Percentiles rank a stretch among this genome's conserved stretches.
phyloP scores from a whole-genome alignment of 1,140 invertebrate genomes.

The Cherax quadricarinatus region DNA sequence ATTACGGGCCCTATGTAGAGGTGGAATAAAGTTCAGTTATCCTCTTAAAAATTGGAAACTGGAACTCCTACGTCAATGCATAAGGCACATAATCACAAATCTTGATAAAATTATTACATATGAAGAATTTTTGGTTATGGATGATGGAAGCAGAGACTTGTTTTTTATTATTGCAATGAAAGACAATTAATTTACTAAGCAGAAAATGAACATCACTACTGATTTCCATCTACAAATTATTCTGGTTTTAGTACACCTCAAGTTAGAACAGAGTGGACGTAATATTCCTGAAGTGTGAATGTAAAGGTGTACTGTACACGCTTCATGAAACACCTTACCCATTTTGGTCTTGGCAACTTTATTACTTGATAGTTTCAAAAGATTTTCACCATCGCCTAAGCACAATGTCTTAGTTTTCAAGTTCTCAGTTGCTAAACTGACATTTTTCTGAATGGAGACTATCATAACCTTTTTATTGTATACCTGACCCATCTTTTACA shows the following conservation, averaged over 20 bases:
- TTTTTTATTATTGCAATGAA: slow-evolving; percentile 31
- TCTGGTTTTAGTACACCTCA: slow-evolving; percentile 30
- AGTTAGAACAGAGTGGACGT: slow-evolving; percentile 43
- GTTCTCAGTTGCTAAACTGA: not conserved
- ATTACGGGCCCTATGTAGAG: slow-evolving; percentile 12
- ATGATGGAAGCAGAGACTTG: slow-evolving; percentile 34
- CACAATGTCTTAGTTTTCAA: not conserved
- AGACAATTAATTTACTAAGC: slow-evolving; percentile 44
- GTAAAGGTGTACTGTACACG: not conserved
- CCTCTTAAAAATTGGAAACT: slow-evolving; percentile 30
- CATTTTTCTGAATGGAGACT: not conserved
- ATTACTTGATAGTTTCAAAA: not conserved
- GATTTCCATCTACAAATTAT: slow-evolving; percentile 6
- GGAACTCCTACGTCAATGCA: slow-evolving; percentile 8
- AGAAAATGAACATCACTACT: slow-evolving; percentile 25
- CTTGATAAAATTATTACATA: slow-evolving; percentile 3
- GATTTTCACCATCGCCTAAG: not conserved
- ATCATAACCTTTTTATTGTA: not conserved
- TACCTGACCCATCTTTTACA: not conserved
- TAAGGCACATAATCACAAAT: slow-evolving; percentile 42
- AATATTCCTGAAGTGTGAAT: slow-evolving; percentile 40
- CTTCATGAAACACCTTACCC: not conserved
- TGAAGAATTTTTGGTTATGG: slow-evolving; percentile 16
- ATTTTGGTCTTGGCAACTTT: not conserved
- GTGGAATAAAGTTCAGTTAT: slow-evolving; percentile 6